A percentile compares a stretch with the other conserved stretches of the same genome.
Conservation (phyloP, 2,888 invertebrate genomes). For the Melanotus villosus region DNA sequence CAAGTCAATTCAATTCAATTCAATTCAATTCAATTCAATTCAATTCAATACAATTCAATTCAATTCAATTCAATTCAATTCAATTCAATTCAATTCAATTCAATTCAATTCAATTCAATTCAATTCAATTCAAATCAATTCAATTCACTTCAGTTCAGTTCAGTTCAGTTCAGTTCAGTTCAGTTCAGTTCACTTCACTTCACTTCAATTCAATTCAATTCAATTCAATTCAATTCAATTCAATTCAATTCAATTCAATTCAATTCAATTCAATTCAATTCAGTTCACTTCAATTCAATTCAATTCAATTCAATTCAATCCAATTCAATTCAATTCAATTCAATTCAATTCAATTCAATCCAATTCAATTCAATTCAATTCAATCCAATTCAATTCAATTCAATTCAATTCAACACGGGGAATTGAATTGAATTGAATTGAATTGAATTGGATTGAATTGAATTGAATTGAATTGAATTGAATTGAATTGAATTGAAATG, state of each 20-base stretch:
- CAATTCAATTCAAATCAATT: neutral
- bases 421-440: too few relatives aligned
- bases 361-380: constrained; percentile 7
- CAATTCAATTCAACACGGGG: too few relatives aligned
- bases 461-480: neutral
- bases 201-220: too few relatives aligned
- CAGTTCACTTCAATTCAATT: too few relatives aligned
- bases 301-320: too few relatives aligned
- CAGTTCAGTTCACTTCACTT: neutral
- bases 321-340: neutral
- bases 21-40: neutral
- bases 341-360: constrained; percentile 3
- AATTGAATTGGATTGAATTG: neutral
- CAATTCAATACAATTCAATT: neutral
- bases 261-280: neutral
- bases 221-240: neutral
- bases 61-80: neutral
- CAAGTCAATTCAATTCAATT: too few relatives aligned
- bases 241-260: neutral
- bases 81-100: neutral
- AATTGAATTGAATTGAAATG: neutral
- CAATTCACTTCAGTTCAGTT: neutral
- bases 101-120: neutral
- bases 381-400: neutral
- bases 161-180: constrained; percentile 1